Evolutionary conservation across 2,888 invertebrate genomes (phyloP), one percentile per base, ranked within the genome.

Genomic region (Drosophila basisetae): DNA sequence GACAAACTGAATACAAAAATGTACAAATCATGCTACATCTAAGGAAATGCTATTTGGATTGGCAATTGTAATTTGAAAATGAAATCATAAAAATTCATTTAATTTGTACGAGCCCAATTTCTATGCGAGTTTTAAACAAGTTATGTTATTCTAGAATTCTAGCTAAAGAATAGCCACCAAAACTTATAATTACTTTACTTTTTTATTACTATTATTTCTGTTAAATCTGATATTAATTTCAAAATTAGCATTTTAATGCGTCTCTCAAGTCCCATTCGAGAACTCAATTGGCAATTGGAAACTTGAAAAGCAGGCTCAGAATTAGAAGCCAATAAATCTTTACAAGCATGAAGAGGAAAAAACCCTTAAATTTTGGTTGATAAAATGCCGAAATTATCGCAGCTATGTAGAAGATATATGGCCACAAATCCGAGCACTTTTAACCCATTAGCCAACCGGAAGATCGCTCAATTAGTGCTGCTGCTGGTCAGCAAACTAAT

Each of bases 371-470:
- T 89, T 90, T 90, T 82, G 78, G 87, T 91, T 91, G 85, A 80
- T 78, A 89, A 88, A 90, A 83, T 82, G 76, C 79, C 86, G 67
- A 89, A 91, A 91, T 91, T 92, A 92, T 90, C 87, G 64, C 92
- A 87, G 91, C 83, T 67, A 66, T 41, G 18, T 59, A 63, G n/a
- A 82, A 78, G 90, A 91, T 81, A 68, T 83, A 91, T 88, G 76
- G 74, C 33, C 65, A 30, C 55, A 70, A 72, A 41, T 79, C 55
- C 53, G 43, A 83, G 76, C 78, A 80, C 83, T 88, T 88, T 86
- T 87, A 91, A 90, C 89, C 84, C 91, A 91, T 89, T 92, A 91
- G 83, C 80, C 68, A 79, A 88, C 90, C 91, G 91, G 92, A 92
- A 90, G 92, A 91, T 89, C 86, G 82, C 82, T 87, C 91, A 92